These are phyloP conservation scores for Pelecanus crispus DNA, from an alignment of 2,113 vertebrate species.

Conservation along the genomic window DNA sequence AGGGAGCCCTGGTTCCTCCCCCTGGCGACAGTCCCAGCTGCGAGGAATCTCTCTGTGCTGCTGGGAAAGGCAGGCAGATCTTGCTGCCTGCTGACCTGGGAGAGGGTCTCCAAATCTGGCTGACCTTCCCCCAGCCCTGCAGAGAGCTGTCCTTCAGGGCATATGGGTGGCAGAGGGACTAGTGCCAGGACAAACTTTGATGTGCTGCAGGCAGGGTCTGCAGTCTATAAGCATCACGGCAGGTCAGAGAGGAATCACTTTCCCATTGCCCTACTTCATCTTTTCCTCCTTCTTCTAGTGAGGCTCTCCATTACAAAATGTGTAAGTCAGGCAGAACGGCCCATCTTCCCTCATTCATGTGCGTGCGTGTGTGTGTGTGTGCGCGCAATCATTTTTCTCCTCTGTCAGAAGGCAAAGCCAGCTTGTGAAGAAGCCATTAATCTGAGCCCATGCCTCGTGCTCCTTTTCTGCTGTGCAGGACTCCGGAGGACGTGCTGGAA, in stretches of 20 bases:
- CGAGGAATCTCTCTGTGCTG: fast-evolving
- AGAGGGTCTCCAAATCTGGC: neutral
- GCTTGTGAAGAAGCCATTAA: constrained; percentile 48
- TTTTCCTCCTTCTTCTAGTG: neutral
- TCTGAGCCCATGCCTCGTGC: constrained; percentile 19
- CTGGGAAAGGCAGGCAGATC: neutral
- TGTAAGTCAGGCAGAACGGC: neutral
- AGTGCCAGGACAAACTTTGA: neutral
- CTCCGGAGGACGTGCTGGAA: constrained; percentile 34
- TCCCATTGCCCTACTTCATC: neutral
- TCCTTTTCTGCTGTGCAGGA: constrained; percentile 36
- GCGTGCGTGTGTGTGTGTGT: neutral
- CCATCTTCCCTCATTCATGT: neutral
- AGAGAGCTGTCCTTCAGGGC: neutral
- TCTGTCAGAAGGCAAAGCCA: constrained; percentile 47
- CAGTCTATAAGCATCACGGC: neutral
- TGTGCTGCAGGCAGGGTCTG: neutral
- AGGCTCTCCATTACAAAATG: constrained; percentile 2
- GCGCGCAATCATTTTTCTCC: constrained; percentile 30
- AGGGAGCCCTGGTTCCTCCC: neutral
- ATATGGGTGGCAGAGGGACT: neutral
- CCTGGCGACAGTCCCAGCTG: neutral
- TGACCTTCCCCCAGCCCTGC: neutral
- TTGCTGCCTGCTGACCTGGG: neutral
- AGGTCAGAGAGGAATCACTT: neutral